Evolutionary conservation across 2,797 vertebrate genomes (phyloP), one percentile per base, ranked within the genome.

Genomic region (Strix occidentalis): DNA sequence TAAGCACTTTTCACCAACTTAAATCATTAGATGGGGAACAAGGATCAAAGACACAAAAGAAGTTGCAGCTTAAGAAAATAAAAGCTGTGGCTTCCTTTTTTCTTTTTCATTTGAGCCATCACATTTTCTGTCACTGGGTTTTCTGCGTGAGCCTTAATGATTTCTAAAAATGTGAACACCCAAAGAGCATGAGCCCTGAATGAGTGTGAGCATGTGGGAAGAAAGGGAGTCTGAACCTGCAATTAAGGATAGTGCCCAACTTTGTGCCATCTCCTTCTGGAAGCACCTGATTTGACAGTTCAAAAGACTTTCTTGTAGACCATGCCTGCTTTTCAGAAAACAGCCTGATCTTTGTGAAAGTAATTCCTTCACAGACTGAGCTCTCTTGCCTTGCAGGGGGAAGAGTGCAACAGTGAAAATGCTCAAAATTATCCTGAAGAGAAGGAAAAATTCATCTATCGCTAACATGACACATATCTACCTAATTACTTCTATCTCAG

Each of bases 401-500:
- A 45, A 76, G 46, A 68, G 11, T 6, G 15, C 35, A 87, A 16
- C 28, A 64, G 28, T 3, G 8, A 63, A 80, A 87, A 33, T 48
- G n/a, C 3, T n/a, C 19, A 20, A 25, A 86, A 75, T 75, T 56
- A 53, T 35, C 39, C 18, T 0, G 0, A 72, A 48, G 25, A 57
- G 11, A 35, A 58, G 12, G 31, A 70, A 80, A 87, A 72, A 48
- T 33, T 39, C 43, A 21, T 65, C 28, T 75, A 10, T 83, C 51
- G 41, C 24, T 70, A 65, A 18, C 35, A 41, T 17, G 45, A 15
- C 13, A 28, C 0, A 0, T 37, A 19, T 46, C 41, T 63, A 13
- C 75, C 29, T 72, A 33, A 53, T 77, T 87, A 69, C 69, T 77
- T 56, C 69, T 54, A 4, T 12, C 64, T 71, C 2, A 0, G 26